Base-by-base conservation (phyloP, 2,797 vertebrate species). In the Sebastes steindachneri region DNA sequence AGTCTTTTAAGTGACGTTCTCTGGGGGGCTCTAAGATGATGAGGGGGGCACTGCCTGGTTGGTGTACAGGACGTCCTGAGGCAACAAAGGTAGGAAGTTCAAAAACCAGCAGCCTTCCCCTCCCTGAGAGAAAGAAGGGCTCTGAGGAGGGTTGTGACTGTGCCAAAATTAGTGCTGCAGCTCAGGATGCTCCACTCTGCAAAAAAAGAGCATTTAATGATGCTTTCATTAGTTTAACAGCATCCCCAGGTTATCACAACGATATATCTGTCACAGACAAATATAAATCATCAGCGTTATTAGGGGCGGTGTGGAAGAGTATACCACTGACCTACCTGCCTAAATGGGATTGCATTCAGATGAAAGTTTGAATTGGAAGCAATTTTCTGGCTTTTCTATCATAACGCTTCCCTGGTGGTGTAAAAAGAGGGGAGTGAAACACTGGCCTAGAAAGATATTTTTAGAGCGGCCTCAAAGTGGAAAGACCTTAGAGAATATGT, bases 1-100 rank as follows among this genome's bases (percentile, higher is more conserved):
- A 17, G 5, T 68, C 3, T 58, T 31, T 37, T 6, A 48, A 26
- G 66, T 7, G 26, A 58, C 60, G 55, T 57, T 31, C 58, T 68
- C 35, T 14, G 8, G n/a, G 53, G 26, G 41, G 6, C 41, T 15
- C 41, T 3, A 2, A 68, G 62, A 51, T 2, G 60, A 68, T 35
- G 33, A 35, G 33, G 33, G 33, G 11, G 45, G 57, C 23, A 37
- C 73, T 9, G 72, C 29, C 17, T 58, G 51, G 4, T 11, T 37
- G 4, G 28, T 57, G 86, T 26, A 21, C 75, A 79, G 84, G 85
- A 91, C 9, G 79, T 85, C 85, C 89, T 88, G 79, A 33, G 0
- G 0, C 33, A 35, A 35, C 33, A 35, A 35, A 35, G 33, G 33
- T 35, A 35, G 4, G 89, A 90, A 87, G 86, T 86, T 85, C 1